Evolutionary conservation across 2,797 vertebrate genomes (phyloP).

Genomic region (Pempheris klunzingeri): DNA sequence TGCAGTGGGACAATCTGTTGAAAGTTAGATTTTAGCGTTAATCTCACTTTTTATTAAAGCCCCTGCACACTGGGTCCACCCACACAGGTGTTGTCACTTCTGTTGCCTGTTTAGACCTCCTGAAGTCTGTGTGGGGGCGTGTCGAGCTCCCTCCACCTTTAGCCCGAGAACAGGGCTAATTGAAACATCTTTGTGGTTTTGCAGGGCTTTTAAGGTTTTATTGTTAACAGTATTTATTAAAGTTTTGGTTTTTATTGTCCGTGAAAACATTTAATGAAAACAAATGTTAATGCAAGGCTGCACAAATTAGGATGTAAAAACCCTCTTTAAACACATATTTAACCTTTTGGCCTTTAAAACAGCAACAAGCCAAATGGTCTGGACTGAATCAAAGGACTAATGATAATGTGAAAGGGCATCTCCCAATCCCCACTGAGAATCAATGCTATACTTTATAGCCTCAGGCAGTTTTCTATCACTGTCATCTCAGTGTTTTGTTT

Average conservation of each 20-base stretch:
- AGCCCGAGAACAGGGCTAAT: constrained; percentile 5
- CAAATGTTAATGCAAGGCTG: neutral
- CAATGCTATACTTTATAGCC: constrained; percentile 18
- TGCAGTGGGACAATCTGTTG: neutral
- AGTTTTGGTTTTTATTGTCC: constrained; percentile 2
- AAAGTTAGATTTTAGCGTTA: constrained; percentile 1
- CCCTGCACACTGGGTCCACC: neutral
- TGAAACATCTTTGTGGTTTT: constrained; percentile 13
- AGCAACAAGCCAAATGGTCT: neutral
- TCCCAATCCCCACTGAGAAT: constrained; percentile 16
- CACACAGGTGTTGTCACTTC: constrained; percentile 1
- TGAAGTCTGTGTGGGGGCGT: neutral
- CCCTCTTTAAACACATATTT: neutral
- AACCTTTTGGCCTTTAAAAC: neutral
- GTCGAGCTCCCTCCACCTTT: neutral
- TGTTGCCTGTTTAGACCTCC: neutral
- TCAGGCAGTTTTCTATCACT: constrained; percentile 3
- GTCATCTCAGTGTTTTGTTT: constrained; percentile 12
- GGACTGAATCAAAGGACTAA: neutral
- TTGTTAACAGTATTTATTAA: neutral
- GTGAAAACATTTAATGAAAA: neutral
- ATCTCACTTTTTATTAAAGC: neutral
- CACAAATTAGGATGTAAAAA: neutral
- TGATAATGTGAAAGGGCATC: constrained; percentile 29
- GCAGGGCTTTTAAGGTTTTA: neutral